Conservation (phyloP, 2,797 vertebrate genomes). For the Scarus forsteni region DNA sequence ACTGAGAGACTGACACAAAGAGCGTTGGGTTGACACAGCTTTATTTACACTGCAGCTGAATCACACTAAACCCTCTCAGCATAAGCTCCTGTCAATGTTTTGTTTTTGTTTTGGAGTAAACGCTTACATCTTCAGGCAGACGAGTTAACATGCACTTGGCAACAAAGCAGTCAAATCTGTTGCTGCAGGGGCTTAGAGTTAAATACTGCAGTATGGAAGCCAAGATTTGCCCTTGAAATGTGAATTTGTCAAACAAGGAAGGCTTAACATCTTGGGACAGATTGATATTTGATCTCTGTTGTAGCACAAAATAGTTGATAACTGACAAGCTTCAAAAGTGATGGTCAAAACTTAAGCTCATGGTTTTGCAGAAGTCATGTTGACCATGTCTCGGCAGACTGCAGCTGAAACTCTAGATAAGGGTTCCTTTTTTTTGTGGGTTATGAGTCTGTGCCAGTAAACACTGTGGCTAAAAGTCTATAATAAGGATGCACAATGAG, state of each 20-base stretch:
- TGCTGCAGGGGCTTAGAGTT: background rate
- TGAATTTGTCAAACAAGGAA: background rate
- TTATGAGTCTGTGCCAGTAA: too few relatives aligned
- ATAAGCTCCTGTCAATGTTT: conserved; percentile 29
- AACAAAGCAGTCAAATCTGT: conserved; percentile 19
- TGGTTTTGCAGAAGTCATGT: background rate
- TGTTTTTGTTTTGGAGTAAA: conserved; percentile 32
- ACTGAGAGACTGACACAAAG: conserved; percentile 3
- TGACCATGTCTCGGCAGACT: background rate
- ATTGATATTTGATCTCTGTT: background rate
- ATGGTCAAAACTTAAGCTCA: background rate
- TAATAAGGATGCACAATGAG: too few relatives aligned
- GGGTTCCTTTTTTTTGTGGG: too few relatives aligned
- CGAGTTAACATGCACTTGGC: conserved; percentile 11
- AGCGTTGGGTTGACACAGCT: conserved; percentile 7
- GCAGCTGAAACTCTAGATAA: background rate
- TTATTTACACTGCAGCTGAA: conserved; percentile 41
- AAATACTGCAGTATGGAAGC: background rate
- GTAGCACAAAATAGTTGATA: background rate
- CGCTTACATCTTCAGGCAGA: conserved; percentile 19
- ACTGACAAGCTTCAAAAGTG: background rate
- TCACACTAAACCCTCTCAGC: conserved; percentile 8
- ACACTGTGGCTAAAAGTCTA: too few relatives aligned
- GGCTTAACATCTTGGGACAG: background rate
- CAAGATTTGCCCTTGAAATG: conserved; percentile 5